Percentiles rank a stretch among this genome's conserved stretches.
phyloP scores from a whole-genome alignment of 2,888 invertebrate genomes.

The Napeogenes inachia region DNA sequence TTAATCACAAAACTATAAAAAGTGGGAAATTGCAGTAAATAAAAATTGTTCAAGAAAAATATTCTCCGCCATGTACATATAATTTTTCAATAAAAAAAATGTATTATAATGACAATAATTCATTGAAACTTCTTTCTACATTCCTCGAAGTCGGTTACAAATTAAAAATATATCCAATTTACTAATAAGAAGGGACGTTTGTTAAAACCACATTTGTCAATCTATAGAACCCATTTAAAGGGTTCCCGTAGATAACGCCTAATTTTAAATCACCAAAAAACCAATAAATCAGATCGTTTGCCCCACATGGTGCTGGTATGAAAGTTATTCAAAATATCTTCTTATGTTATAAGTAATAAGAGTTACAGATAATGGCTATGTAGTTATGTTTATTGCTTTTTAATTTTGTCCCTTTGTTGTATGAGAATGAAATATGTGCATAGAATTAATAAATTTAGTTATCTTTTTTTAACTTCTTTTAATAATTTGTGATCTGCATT shows the following conservation, averaged over 20 bases:
- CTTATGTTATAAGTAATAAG: background rate
- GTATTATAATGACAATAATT: background rate
- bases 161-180: conserved; percentile 23
- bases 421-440: background rate
- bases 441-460: conserved; percentile 1
- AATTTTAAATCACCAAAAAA: conserved; percentile 63
- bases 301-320: conserved; percentile 41
- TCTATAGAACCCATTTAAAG: conserved; percentile 48
- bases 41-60: conserved; percentile 9
- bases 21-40: background rate
- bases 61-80: background rate
- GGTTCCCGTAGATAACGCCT: conserved; percentile 51
- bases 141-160: conserved; percentile 11
- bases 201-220: conserved; percentile 62
- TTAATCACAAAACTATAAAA: too few relatives aligned
- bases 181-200: conserved; percentile 38
- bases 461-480: background rate
- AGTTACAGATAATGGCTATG: background rate
- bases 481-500: background rate
- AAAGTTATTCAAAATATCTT: background rate
- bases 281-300: conserved; percentile 57
- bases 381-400: conserved; percentile 2
- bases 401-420: conserved; percentile 1
- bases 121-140: conserved; percentile 1
- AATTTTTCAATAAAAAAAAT: conserved; percentile 2